Evolutionary conservation across 2,888 invertebrate species (phyloP).

Genomic region (Lathronympha strigana): DNA sequence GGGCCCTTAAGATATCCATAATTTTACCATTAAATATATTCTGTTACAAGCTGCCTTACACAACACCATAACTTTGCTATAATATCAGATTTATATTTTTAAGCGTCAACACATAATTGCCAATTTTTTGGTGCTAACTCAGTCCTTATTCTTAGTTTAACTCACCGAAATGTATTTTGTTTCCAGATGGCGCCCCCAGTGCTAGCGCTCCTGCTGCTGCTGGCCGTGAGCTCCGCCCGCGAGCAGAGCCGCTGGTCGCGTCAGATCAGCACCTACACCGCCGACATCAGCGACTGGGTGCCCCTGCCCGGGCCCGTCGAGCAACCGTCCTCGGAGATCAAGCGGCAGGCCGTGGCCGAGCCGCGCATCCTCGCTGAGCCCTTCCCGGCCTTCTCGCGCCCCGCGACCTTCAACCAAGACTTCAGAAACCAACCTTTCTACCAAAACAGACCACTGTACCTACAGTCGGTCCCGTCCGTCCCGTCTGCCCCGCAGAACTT

Average conservation of each 20-base stretch:
- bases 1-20: background rate
- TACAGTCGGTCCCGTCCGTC: constrained; percentile 70
- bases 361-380: constrained; percentile 77
- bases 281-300: constrained; percentile 78
- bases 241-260: constrained; percentile 77
- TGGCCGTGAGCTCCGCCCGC: constrained; percentile 58
- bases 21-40: constrained; percentile 7
- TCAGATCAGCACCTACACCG: constrained; percentile 77
- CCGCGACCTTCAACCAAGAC: constrained; percentile 65
- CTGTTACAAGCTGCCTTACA: background rate
- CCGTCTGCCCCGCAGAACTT: constrained; percentile 79
- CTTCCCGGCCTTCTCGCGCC: constrained; percentile 64
- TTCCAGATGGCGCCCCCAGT: constrained; percentile 41
- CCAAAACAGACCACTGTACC: constrained; percentile 71
- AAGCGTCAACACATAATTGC: no score
- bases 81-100: no score
- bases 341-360: constrained; percentile 76
- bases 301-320: constrained; percentile 70
- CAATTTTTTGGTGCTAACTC: no score
- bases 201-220: constrained; percentile 57
- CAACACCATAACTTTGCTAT: no score
- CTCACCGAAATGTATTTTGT: background rate
- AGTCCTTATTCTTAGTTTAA: no score
- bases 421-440: constrained; percentile 63
- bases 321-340: constrained; percentile 59